phyloP scores from a whole-genome alignment of 2,888 invertebrate genomes.

The Helleia helle region DNA sequence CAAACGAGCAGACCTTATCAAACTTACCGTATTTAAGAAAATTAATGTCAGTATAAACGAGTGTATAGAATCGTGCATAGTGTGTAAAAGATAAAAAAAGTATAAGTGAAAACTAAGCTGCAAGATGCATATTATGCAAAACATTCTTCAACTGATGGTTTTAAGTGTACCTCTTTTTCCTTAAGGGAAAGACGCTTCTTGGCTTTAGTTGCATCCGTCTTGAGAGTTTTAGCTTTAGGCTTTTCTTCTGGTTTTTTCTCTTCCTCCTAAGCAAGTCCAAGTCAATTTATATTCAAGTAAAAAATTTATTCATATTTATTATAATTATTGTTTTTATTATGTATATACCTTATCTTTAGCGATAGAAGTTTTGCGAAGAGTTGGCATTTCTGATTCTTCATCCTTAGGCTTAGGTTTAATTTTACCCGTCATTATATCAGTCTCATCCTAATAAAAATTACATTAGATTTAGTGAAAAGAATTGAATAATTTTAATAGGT shows the following conservation, averaged over 20 bases:
- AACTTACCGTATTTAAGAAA: not conserved
- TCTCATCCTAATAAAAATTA: constrained; percentile 48
- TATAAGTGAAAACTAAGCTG: not conserved
- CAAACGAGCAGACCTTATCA: not conserved
- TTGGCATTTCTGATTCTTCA: constrained; percentile 53
- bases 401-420: constrained; percentile 62
- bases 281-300: constrained; percentile 9
- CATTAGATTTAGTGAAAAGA: too few species aligned
- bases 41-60: not conserved
- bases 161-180: constrained; percentile 57
- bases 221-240: constrained; percentile 51
- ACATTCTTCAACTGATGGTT: constrained; percentile 8
- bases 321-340: not conserved
- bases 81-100: not conserved
- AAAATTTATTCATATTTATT: not conserved
- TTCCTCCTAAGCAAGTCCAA: constrained; percentile 44
- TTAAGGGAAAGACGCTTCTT: constrained; percentile 62
- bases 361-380: constrained; percentile 56
- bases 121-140: constrained; percentile 1
- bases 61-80: constrained; percentile 6
- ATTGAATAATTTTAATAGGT: not conserved
- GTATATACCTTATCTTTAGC: constrained; percentile 56
- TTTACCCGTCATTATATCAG: constrained; percentile 62
- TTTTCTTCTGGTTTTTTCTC: constrained; percentile 62
- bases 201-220: constrained; percentile 50